A percentile compares a stretch with the other conserved stretches of the same genome.
phyloP scores from a whole-genome alignment of 2,113 vertebrate genomes.

The Tor tambroides region DNA sequence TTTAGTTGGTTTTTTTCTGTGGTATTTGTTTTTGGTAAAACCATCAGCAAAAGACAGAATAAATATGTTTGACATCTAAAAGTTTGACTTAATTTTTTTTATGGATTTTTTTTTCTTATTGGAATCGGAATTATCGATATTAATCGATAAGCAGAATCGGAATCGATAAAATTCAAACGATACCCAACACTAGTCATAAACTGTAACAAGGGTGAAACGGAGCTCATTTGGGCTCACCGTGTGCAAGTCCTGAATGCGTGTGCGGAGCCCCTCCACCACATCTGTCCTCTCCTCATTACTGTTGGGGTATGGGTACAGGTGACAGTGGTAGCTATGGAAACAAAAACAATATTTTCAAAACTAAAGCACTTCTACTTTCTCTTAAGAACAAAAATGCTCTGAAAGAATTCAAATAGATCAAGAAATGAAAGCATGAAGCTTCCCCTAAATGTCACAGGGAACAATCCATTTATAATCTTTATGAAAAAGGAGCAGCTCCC shows the following conservation, averaged over 20 bases:
- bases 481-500: not conserved
- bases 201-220: too few species aligned
- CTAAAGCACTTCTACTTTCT: not conserved
- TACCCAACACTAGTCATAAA: too few species aligned
- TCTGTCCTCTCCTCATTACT: constrained; percentile 84
- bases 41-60: too few species aligned
- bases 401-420: not conserved
- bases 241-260: constrained; percentile 91
- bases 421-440: not conserved
- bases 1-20: too few species aligned
- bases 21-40: too few species aligned
- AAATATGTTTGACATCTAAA: too few species aligned
- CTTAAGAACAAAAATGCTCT: not conserved
- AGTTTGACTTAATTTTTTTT: too few species aligned
- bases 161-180: too few species aligned
- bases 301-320: constrained; percentile 91
- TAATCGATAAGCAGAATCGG: too few species aligned
- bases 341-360: not conserved
- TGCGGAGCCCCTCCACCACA: constrained; percentile 86
- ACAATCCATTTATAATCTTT: not conserved
- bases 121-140: too few species aligned
- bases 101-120: too few species aligned
- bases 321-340: constrained; percentile 90
- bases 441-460: not conserved
- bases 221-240: constrained; percentile 75